These are phyloP conservation scores for Pantherophis vulpinus DNA, from an alignment of 2,797 vertebrate genomes.

Conservation along the genomic window DNA sequence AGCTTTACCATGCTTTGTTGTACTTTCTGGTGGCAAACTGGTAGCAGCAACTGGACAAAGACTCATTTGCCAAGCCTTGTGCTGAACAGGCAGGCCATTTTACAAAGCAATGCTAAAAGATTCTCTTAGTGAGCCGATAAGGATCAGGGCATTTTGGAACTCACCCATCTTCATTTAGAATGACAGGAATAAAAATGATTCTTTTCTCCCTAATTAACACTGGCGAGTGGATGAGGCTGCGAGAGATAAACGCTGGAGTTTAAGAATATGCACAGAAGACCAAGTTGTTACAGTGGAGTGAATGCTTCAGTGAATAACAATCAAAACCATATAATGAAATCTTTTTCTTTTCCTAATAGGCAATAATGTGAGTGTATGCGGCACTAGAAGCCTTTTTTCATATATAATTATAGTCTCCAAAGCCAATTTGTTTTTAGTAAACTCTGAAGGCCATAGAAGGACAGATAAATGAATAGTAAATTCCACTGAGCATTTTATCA, in stretches of 20 bases:
- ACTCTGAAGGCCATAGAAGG: constrained; percentile 71
- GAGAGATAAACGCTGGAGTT: constrained; percentile 63
- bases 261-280: constrained; percentile 57
- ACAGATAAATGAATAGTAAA: constrained; percentile 72
- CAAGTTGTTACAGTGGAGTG: constrained; percentile 63
- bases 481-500: constrained; percentile 72
- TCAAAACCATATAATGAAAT: constrained; percentile 68
- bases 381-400: constrained; percentile 67
- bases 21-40: neutral
- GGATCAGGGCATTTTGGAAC: constrained; percentile 56
- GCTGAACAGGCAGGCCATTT: neutral
- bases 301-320: constrained; percentile 70
- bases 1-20: neutral
- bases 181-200: constrained; percentile 59
- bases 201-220: constrained; percentile 64
- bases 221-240: constrained; percentile 50
- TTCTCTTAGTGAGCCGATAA: constrained; percentile 47
- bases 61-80: neutral
- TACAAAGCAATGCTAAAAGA: neutral
- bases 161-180: constrained; percentile 52
- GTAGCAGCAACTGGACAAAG: neutral
- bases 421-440: constrained; percentile 56
- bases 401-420: constrained; percentile 70
- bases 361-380: constrained; percentile 61
- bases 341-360: constrained; percentile 65